Evolutionary conservation across 2,797 vertebrate species (phyloP).

Genomic region (Uromys caudimaculatus): DNA sequence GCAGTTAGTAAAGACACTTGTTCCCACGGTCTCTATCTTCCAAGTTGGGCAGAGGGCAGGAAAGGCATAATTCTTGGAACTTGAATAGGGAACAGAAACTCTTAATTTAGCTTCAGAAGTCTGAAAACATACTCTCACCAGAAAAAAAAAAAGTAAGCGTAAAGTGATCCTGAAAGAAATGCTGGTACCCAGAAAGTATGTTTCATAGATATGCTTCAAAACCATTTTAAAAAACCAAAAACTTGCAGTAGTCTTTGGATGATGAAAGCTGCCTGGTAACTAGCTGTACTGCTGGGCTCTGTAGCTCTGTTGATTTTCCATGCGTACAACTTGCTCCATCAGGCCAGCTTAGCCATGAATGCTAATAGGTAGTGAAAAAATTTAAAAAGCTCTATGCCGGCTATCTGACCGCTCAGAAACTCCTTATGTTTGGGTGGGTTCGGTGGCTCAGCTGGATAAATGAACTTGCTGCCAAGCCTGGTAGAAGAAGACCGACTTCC

Average conservation of each 20-base stretch:
- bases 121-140: slow-evolving; percentile 73
- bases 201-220: slow-evolving; percentile 45
- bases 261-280: not conserved
- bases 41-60: slow-evolving; percentile 73
- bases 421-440: not conserved
- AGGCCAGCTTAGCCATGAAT: not conserved
- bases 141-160: slow-evolving; percentile 61
- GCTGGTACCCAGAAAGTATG: not conserved
- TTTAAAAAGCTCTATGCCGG: not conserved
- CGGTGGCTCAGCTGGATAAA: not conserved
- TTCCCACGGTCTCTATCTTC: slow-evolving; percentile 78
- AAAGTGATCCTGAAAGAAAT: slow-evolving; percentile 70
- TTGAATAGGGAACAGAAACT: slow-evolving; percentile 78
- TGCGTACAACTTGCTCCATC: not conserved
- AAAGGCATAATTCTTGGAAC: slow-evolving; percentile 78
- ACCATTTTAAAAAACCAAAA: not conserved
- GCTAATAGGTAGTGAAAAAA: not conserved
- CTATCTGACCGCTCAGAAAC: not conserved
- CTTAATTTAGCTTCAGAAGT: slow-evolving; percentile 76
- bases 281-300: not conserved
- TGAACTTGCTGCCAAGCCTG: not conserved
- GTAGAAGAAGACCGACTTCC: not conserved
- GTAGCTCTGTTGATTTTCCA: not conserved
- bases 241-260: not conserved
- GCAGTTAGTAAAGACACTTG: slow-evolving; percentile 61